Evolutionary conservation across 2,113 vertebrate genomes (phyloP), one percentile per base, ranked within the genome.

Genomic region (Pangasianodon hypophthalmus): DNA sequence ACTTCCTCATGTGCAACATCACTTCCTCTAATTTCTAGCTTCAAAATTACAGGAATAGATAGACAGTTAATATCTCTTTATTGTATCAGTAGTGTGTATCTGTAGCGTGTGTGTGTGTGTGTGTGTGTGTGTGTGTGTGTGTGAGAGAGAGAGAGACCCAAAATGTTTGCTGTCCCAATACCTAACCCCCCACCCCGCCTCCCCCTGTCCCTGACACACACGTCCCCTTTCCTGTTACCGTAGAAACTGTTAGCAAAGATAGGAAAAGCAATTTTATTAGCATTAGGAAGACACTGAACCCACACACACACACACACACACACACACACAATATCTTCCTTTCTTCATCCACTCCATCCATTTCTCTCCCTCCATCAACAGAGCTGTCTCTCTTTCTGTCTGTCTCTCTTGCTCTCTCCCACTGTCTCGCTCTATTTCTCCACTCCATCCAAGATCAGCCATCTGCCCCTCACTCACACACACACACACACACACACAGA

Each of bases 241-340:
- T 96, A 95, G 96, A 96, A 96, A 96, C 95, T 93, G 95, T 95
- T 95, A 94, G 94, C 93, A 91, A 91, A 94, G 94, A 94, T 95
- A 93, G 93, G 95, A 93, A 94, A 93, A 94, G 94, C 94, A 94
- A 93, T 95, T 95, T 94, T 95, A 94, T 95, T 95, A 94, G 80
- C 92, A 90, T 52, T 29, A 87, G 88, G 71, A 92, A 86, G 79
- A 88, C 84, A 86, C 46, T 13, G 48, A 82, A 41, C 54, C 62
- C n/a, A 87, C 26, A 44, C 50, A 87, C 69, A 87, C 50, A 87
- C 85, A 56, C 69, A 44, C 69, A 73, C 54, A 60, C 54, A 80
- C 73, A 79, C 73, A 87, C 73, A 81, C 85, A 46, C 2, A 44
- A 4, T 21, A 71, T 8, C 69, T 67, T 67, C 62, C 18, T 10